Base-by-base conservation (phyloP, 2,888 invertebrate species). In the Pseudococcus jackbeardsleyi region DNA sequence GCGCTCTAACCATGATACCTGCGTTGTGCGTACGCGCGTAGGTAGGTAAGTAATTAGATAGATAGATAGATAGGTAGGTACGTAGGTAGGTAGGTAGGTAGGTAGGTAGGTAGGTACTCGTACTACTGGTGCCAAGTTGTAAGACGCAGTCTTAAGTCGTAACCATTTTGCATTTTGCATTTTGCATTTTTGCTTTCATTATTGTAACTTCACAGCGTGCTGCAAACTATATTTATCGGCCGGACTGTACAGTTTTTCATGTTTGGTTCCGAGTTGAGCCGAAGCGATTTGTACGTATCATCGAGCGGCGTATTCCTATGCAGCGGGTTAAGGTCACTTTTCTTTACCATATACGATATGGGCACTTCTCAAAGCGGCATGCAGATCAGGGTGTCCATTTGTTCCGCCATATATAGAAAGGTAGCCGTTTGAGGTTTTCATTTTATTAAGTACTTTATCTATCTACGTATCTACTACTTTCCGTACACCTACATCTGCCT, bases 221-320 rank as follows among this genome's bases (percentile, higher is more conserved):
- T 91, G 39, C 94, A 94, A 90, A 94, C 94, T 0, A 90, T 93
- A 77, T 91, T 94, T 87, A 92, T 94, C 89, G 92, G 93, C 0
- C 90, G 92, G 86, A 91, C 94, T 8, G 91, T 94, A 1, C 91
- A 92, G 17, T 94, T 92, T 90, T 94, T 94, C 86, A 88, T 86
- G 87, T 84, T 86, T 42, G 89, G 17, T 68, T 68, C 64, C 11
- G 50, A 12, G 6, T 22, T 88, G 19, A 68, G 15, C 8, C n/a
- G 26, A 48, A 50, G 17, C 19, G 88, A 88, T 33, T 15, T 88
- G 17, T 88, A 88, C 77, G 48, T 84, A 26, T 68, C 85, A 26
- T 84, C 88, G 42, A 33, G 15, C 54, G 88, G 85, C n/a, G 84
- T 88, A 46, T 84, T 64, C 72, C 48, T 88, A 17, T 72, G 85